Evolutionary conservation across 2,113 vertebrate species (phyloP).

Genomic region (Callipepla squamata): DNA sequence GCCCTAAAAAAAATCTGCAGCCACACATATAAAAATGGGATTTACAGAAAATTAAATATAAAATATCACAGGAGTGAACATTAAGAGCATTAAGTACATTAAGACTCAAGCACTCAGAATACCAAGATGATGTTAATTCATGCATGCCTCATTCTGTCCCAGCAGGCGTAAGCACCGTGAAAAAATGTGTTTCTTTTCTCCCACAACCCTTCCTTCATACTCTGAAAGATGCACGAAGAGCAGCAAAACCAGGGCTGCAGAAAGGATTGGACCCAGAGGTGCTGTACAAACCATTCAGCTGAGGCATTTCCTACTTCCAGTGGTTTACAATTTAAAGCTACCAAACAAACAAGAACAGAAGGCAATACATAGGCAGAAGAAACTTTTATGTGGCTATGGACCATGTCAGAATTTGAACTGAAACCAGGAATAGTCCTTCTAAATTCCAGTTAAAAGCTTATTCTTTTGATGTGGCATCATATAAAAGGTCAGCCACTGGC

Average conservation of each 20-base stretch:
- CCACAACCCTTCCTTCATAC: not conserved
- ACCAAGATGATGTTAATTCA: not conserved
- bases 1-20: not conserved
- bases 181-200: not conserved
- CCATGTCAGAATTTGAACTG: not conserved
- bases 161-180: not conserved
- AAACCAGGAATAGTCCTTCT: not conserved
- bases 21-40: not conserved
- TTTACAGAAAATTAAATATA: not conserved
- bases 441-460: not conserved
- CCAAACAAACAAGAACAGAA: not conserved
- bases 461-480: not conserved
- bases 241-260: not conserved
- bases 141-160: not conserved
- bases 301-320: not conserved
- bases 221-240: not conserved
- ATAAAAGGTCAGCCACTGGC: not conserved
- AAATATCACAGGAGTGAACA: not conserved
- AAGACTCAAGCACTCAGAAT: not conserved
- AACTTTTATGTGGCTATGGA: not conserved
- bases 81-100: not conserved
- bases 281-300: not conserved
- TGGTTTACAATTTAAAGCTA: not conserved
- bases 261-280: not conserved
- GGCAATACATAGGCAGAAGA: not conserved